Percentiles rank a stretch among this genome's conserved stretches.
These are phyloP conservation scores for Podocnemis expansa DNA, from an alignment of 2,113 vertebrate species.

Conservation along the genomic window DNA sequence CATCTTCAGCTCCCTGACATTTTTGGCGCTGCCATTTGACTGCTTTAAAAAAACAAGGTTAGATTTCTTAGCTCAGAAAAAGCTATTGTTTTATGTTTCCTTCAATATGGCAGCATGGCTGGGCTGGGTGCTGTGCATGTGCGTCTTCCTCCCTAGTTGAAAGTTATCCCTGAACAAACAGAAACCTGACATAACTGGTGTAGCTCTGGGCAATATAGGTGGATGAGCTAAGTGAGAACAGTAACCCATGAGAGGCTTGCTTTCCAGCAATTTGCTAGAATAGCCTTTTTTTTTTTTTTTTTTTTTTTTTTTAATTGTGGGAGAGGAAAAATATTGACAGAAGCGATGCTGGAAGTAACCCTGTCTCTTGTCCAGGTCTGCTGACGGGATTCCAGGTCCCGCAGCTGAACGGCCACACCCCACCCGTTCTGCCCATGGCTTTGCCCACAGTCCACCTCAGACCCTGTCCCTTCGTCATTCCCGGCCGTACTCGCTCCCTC, in stretches of 20 bases:
- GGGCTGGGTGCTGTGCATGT: neutral
- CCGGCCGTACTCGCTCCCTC: no score
- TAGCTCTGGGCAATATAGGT: neutral
- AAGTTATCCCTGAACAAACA: neutral
- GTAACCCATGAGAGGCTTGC: slow-evolving; percentile 2
- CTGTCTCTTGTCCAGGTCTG: neutral
- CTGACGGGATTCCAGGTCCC: no score
- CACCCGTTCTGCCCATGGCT: no score
- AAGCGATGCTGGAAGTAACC: slow-evolving; percentile 11
- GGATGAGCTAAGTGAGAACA: neutral
- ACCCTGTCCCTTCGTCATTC: no score
- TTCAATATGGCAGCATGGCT: slow-evolving; percentile 45
- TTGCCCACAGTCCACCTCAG: no score
- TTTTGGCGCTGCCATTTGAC: slow-evolving; percentile 38
- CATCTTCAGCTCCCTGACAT: slow-evolving; percentile 31
- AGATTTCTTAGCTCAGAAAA: slow-evolving; percentile 33
- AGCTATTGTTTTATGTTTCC: slow-evolving; percentile 20
- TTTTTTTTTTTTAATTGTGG: neutral
- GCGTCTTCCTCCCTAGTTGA: no score
- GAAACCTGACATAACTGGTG: neutral
- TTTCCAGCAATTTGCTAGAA: slow-evolving; percentile 16
- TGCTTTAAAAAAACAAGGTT: slow-evolving; percentile 18
- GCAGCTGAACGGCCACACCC: no score
- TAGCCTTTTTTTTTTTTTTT: neutral
- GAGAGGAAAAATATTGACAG: neutral